Percentiles rank a stretch among this genome's conserved stretches.
Conservation (phyloP, 2,888 invertebrate genomes). For the Oxyscelio sp. region DNA sequence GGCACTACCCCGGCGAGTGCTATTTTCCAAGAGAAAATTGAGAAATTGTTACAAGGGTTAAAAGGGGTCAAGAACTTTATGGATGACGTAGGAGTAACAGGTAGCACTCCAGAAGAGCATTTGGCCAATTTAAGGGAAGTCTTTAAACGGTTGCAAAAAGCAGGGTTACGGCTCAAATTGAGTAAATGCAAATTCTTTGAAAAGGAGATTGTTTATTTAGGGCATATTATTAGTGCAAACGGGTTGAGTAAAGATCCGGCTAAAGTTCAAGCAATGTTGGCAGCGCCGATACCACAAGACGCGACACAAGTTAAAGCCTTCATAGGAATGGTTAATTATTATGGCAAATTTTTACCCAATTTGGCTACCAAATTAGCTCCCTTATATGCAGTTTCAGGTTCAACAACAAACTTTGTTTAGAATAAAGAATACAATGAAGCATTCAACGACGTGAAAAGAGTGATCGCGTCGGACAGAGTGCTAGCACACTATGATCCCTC, state of each 20-base stretch:
- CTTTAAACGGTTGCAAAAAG: constrained; percentile 75
- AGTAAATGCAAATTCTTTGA: too few species aligned
- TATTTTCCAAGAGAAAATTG: constrained; percentile 80
- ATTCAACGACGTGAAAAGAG: constrained; percentile 33
- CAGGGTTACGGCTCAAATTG: constrained; percentile 79
- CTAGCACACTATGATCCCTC: constrained; percentile 71
- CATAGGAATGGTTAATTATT: constrained; percentile 64
- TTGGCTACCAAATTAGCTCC: constrained; percentile 24
- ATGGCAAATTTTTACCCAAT: constrained; percentile 53
- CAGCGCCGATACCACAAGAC: constrained; percentile 46
- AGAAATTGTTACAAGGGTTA: constrained; percentile 79
- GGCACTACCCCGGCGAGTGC: constrained; percentile 84
- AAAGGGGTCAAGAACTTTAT: constrained; percentile 70
- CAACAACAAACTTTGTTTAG: constrained; percentile 29
- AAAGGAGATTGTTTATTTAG: constrained; percentile 82
- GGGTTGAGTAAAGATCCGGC: constrained; percentile 63
- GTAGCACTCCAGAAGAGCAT: constrained; percentile 75
- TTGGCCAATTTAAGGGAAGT: constrained; percentile 77
- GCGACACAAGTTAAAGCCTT: constrained; percentile 56
- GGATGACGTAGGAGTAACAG: constrained; percentile 82
- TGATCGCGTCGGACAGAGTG: constrained; percentile 35
- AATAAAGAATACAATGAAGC: constrained; percentile 21
- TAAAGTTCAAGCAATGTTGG: constrained; percentile 69
- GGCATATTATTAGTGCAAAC: constrained; percentile 74
- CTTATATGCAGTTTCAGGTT: constrained; percentile 22